These are phyloP conservation scores for Suillia variegata DNA, from an alignment of 2,888 invertebrate genomes.

Conservation along the genomic window DNA sequence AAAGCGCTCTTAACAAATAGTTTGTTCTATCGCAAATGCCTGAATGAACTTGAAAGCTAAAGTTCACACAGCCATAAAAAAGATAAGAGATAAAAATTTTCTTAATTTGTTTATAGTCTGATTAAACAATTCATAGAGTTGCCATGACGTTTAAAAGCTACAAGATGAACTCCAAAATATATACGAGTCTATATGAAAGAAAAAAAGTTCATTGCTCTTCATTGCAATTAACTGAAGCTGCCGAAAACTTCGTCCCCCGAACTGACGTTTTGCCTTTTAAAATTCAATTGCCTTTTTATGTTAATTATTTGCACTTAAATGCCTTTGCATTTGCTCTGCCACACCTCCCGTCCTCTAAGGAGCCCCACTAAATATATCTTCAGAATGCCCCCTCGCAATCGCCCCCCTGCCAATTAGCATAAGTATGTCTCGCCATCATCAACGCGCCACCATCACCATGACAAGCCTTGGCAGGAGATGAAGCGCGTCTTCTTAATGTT, in stretches of 20 bases:
- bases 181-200: too few relatives aligned
- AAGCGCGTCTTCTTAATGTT: background rate
- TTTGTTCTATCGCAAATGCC: too few relatives aligned
- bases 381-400: too few relatives aligned
- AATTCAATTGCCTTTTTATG: constrained; percentile 28
- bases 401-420: constrained; percentile 42
- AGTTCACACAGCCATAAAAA: too few relatives aligned
- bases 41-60: too few relatives aligned
- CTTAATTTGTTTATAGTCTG: too few relatives aligned
- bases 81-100: too few relatives aligned
- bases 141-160: too few relatives aligned
- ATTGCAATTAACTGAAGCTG: background rate
- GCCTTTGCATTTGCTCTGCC: background rate
- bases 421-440: constrained; percentile 32
- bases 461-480: background rate
- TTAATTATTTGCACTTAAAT: constrained; percentile 32
- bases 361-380: background rate
- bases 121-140: too few relatives aligned
- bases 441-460: constrained; percentile 5
- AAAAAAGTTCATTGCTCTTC: too few relatives aligned
- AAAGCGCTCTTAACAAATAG: too few relatives aligned
- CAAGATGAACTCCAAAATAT: too few relatives aligned
- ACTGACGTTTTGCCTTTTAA: background rate
- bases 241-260: background rate
- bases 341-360: background rate